phyloP scores from a whole-genome alignment of 2,888 invertebrate species.

The Slavum lentiscoides region DNA sequence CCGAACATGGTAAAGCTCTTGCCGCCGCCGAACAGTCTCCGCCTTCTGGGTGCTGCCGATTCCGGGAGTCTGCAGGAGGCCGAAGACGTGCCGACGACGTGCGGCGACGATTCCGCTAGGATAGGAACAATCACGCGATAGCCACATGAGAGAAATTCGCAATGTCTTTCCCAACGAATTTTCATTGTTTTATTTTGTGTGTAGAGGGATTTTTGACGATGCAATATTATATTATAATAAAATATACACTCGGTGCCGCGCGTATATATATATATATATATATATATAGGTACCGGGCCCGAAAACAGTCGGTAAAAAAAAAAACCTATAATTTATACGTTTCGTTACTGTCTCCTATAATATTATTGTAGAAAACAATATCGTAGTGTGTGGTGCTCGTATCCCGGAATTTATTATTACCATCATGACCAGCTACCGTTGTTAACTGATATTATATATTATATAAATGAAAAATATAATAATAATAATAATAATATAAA shows the following conservation, averaged over 20 bases:
- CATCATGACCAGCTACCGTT: too few relatives aligned
- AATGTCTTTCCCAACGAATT: conserved; percentile 18
- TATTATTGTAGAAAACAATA: too few relatives aligned
- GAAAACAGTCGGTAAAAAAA: background rate
- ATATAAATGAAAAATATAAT: background rate
- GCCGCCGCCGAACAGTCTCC: conserved; percentile 79
- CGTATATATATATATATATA: background rate
- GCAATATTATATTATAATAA: conserved; percentile 2
- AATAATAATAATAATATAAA: conserved; percentile 13
- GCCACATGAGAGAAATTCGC: conserved; percentile 52
- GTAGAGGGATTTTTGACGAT: background rate
- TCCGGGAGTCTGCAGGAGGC: conserved; percentile 54
- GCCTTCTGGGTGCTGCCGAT: conserved; percentile 68
- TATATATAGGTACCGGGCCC: conserved; percentile 5
- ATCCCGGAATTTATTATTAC: too few relatives aligned
- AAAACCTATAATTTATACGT: background rate
- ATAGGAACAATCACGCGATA: conserved; percentile 49
- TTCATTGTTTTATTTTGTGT: background rate
- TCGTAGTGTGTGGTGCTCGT: too few relatives aligned
- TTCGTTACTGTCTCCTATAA: too few relatives aligned
- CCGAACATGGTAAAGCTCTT: conserved; percentile 78
- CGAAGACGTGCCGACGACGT: conserved; percentile 53
- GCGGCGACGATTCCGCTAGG: conserved; percentile 51
- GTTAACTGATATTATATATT: background rate
- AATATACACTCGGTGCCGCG: background rate